Conservation (phyloP, 2,888 invertebrate genomes). For the Agonopterix arenella region DNA sequence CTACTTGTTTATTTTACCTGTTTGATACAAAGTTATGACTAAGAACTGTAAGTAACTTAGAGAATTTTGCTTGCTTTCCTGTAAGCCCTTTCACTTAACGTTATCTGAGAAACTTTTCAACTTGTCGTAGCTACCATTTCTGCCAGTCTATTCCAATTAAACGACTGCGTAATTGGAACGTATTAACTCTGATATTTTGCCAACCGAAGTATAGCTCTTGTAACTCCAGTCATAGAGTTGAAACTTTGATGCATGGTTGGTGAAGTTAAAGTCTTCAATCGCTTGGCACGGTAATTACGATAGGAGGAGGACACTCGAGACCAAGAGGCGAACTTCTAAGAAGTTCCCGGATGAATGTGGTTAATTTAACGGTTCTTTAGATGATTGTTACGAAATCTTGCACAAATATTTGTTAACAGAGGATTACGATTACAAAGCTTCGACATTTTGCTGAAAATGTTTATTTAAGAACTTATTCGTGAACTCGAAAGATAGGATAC, state of each 20-base stretch:
- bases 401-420: conserved; percentile 31
- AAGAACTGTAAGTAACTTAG: not conserved
- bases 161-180: conserved; percentile 17
- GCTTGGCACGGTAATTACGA: conserved; percentile 30
- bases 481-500: no score
- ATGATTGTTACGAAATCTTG: conserved; percentile 44
- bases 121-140: conserved; percentile 12
- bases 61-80: conserved; percentile 8
- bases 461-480: not conserved
- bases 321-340: conserved; percentile 41
- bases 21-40: conserved; percentile 2
- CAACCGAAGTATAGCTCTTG: conserved; percentile 19
- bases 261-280: conserved; percentile 18
- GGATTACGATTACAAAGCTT: conserved; percentile 31
- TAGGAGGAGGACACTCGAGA: conserved; percentile 36
- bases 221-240: conserved; percentile 15
- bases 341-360: conserved; percentile 57
- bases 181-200: conserved; percentile 12
- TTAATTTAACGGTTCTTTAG: conserved; percentile 53
- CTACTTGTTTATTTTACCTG: not conserved
- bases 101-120: conserved; percentile 15
- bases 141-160: conserved; percentile 25
- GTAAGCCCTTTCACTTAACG: conserved; percentile 15
- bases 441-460: conserved; percentile 11
- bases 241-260: conserved; percentile 11